Conservation (phyloP, 2,888 invertebrate genomes). For the Xestia ashworthii region DNA sequence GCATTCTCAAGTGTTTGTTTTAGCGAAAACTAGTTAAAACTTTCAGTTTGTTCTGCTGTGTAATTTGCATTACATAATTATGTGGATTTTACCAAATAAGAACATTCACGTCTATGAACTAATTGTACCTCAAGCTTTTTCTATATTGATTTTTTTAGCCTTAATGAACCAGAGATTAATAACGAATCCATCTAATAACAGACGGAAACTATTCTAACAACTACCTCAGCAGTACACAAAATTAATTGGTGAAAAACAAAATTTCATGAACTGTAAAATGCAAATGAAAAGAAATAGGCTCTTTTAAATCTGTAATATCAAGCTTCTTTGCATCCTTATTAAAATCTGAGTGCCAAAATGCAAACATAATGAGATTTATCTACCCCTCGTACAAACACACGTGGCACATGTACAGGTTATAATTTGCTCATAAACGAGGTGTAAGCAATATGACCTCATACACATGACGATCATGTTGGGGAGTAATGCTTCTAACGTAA, state of each 20-base stretch:
- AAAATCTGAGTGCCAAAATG: neutral
- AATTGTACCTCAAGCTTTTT: neutral
- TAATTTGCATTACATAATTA: conserved; percentile 34
- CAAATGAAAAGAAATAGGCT: neutral
- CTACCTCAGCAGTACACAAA: neutral
- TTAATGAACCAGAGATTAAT: neutral
- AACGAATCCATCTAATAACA: neutral
- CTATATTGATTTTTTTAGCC: no score
- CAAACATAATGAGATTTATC: conserved; percentile 24
- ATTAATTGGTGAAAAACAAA: neutral
- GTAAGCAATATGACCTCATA: conserved; percentile 50
- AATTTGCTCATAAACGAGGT: conserved; percentile 47
- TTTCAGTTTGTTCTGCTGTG: conserved; percentile 36
- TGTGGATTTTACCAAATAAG: neutral
- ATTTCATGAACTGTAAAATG: neutral
- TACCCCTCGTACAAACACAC: conserved; percentile 18
- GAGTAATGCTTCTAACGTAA: conserved; percentile 42
- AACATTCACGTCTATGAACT: neutral
- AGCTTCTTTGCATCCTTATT: neutral
- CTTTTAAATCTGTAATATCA: neutral
- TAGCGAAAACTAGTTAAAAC: conserved; percentile 56
- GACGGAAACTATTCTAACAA: neutral
- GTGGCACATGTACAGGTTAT: conserved; percentile 10
- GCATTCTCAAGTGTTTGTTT: conserved; percentile 57
- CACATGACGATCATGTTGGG: conserved; percentile 32